These are phyloP conservation scores for Oceanodroma tethys DNA, from an alignment of 2,113 vertebrate species.

Conservation along the genomic window DNA sequence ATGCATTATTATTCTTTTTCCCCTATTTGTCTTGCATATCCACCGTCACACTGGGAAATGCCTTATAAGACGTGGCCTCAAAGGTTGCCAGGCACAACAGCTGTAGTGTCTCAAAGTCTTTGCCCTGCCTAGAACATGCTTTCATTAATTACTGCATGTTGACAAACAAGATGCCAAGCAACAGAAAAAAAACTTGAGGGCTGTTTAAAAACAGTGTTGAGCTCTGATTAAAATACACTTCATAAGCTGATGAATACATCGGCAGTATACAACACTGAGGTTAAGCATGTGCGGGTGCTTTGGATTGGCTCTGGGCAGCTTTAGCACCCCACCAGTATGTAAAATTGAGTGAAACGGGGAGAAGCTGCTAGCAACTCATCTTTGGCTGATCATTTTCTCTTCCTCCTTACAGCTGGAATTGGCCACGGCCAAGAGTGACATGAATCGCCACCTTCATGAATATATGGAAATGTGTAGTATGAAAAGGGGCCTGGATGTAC, in stretches of 20 bases:
- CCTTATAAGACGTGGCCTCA: neutral
- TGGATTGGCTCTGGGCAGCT: neutral
- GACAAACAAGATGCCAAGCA: neutral
- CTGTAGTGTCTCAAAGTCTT: neutral
- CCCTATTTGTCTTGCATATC: neutral
- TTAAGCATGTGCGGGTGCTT: neutral
- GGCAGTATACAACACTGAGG: neutral
- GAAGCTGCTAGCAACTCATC: neutral
- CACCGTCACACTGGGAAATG: neutral
- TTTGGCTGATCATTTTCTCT: neutral
- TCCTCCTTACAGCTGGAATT: slow-evolving; percentile 78
- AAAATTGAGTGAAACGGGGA: neutral
- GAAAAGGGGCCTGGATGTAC: slow-evolving; percentile 91
- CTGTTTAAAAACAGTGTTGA: neutral
- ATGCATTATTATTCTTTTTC: neutral
- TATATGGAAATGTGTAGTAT: slow-evolving; percentile 97
- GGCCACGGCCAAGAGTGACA: slow-evolving; percentile 91
- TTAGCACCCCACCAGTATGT: neutral
- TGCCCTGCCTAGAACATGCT: neutral
- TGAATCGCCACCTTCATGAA: slow-evolving; percentile 91
- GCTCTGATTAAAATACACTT: neutral
- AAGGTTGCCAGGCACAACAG: neutral
- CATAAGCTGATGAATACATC: rapidly evolving
- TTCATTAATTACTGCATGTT: neutral
- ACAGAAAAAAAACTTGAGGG: neutral